These are phyloP conservation scores for Gadus macrocephalus DNA, from an alignment of 2,113 vertebrate species.

Conservation along the genomic window DNA sequence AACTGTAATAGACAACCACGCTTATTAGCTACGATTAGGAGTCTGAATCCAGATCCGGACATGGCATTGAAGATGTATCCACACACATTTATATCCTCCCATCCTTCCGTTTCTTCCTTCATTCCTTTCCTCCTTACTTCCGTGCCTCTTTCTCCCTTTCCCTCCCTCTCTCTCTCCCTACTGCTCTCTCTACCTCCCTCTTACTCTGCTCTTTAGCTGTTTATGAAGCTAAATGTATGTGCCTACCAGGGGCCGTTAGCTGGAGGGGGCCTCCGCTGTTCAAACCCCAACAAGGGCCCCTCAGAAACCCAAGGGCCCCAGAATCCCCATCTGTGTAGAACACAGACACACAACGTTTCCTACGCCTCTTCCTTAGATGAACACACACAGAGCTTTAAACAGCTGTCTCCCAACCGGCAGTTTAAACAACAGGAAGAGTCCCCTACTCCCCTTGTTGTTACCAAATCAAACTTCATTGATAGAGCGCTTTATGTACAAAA, in stretches of 20 bases:
- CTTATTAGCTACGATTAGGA: too few species aligned
- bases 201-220: conserved; percentile 45
- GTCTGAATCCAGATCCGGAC: too few species aligned
- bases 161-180: conserved; percentile 11
- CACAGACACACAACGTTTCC: not conserved
- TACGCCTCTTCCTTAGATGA: not conserved
- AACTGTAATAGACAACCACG: too few species aligned
- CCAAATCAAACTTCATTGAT: too few species aligned
- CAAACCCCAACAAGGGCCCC: conserved; percentile 66
- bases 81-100: not conserved
- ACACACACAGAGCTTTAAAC: too few species aligned
- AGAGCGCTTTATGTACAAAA: too few species aligned
- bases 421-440: too few species aligned
- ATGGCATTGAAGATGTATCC: too few species aligned
- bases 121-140: conserved; percentile 32
- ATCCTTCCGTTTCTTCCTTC: not conserved
- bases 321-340: not conserved
- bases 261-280: conserved; percentile 64
- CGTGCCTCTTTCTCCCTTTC: conserved; percentile 27
- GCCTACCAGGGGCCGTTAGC: conserved; percentile 71
- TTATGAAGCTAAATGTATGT: conserved; percentile 77
- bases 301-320: conserved; percentile 36
- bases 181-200: not conserved
- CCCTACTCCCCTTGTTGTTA: too few species aligned
- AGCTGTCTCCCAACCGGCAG: too few species aligned